A percentile compares a stretch with the other conserved stretches of the same genome.
These are phyloP conservation scores for Cheilosia pagana DNA, from an alignment of 2,888 invertebrate species.

Conservation along the genomic window DNA sequence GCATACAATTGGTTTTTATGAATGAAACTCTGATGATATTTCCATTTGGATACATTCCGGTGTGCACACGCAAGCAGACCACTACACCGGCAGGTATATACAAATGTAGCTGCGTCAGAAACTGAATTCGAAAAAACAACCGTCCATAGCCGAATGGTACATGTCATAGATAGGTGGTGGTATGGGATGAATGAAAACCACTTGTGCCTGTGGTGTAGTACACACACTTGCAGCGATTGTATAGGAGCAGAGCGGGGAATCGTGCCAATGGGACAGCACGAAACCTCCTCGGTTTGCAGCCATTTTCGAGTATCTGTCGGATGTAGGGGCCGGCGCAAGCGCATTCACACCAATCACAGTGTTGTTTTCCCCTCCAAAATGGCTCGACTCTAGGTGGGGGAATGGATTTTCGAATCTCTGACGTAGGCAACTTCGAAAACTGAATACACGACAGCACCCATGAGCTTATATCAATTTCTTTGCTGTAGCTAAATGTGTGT, in stretches of 20 bases:
- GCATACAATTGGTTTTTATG: constrained; percentile 84
- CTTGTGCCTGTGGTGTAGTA: constrained; percentile 37
- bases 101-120: constrained; percentile 47
- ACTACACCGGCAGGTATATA: constrained; percentile 26
- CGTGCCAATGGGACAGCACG: constrained; percentile 76
- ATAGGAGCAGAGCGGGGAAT: constrained; percentile 46
- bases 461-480: constrained; percentile 11
- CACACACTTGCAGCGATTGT: constrained; percentile 23
- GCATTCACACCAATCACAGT: constrained; percentile 82
- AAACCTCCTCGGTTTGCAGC: constrained; percentile 82
- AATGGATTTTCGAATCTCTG: constrained; percentile 65
- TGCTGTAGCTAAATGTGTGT: not conserved
- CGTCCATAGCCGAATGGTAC: constrained; percentile 20
- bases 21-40: constrained; percentile 81
- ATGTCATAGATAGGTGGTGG: constrained; percentile 37
- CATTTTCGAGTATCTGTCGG: constrained; percentile 80
- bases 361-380: constrained; percentile 78
- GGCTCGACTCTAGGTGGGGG: constrained; percentile 27
- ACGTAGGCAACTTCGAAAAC: constrained; percentile 67
- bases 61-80: constrained; percentile 61
- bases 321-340: constrained; percentile 82
- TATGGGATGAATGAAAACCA: constrained; percentile 64
- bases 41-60: constrained; percentile 62
- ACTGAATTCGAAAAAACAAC: constrained; percentile 24
- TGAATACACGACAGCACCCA: not conserved